Conservation (phyloP, 2,888 invertebrate genomes). For the Perdita meconis region DNA sequence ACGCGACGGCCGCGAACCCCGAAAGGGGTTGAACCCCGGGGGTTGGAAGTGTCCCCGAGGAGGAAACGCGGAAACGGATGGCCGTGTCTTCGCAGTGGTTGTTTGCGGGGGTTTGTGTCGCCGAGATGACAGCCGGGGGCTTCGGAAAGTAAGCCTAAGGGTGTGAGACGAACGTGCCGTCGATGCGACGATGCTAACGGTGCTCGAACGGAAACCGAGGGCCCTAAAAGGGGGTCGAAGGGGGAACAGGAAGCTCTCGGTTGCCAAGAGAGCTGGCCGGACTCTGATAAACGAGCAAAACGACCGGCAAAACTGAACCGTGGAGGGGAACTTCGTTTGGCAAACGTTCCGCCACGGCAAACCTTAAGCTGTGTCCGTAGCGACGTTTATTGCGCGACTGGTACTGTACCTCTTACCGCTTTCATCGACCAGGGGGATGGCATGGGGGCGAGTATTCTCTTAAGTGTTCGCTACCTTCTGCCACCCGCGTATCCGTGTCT, state of each 20-base stretch:
- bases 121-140: constrained; percentile 33
- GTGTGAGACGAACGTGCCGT: constrained; percentile 66
- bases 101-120: constrained; percentile 38
- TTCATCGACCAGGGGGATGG: constrained; percentile 16
- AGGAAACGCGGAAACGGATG: constrained; percentile 31
- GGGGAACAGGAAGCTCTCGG: constrained; percentile 4
- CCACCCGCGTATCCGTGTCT: background rate
- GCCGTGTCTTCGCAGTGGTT: constrained; percentile 35
- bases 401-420: background rate
- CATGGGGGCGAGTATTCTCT: no score
- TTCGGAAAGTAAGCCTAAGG: constrained; percentile 65
- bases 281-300: constrained; percentile 54
- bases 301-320: constrained; percentile 41
- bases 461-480: background rate
- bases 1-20: no score
- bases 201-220: constrained; percentile 31
- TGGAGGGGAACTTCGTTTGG: constrained; percentile 64
- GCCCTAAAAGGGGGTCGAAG: background rate
- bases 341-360: constrained; percentile 52
- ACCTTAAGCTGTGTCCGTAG: constrained; percentile 45
- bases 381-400: constrained; percentile 58
- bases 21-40: no score
- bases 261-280: constrained; percentile 31
- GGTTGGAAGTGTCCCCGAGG: constrained; percentile 27
- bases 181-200: constrained; percentile 69